These are phyloP conservation scores for Amblyopsis hoosieri DNA, from an alignment of 2,797 vertebrate genomes.

Conservation along the genomic window DNA sequence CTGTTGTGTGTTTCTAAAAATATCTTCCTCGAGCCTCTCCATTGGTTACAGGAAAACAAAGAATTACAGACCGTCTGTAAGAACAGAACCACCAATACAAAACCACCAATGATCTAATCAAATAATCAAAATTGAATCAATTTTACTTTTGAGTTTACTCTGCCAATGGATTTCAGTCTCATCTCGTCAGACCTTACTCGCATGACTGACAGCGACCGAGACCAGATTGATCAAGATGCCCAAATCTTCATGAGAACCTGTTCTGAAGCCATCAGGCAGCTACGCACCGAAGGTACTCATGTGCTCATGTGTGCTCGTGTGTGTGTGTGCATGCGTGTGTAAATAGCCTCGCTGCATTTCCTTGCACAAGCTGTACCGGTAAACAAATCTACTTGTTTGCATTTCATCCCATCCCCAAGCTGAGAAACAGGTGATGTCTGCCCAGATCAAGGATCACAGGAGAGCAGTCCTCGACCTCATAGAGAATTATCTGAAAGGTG, in stretches of 20 bases:
- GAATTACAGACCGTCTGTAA: too few species aligned
- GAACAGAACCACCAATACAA: too few species aligned
- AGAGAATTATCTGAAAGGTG: conserved; percentile 92
- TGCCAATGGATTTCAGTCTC: conserved; percentile 76
- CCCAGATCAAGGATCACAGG: conserved; percentile 90
- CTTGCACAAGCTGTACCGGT: neutral
- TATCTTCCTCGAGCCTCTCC: conserved; percentile 5
- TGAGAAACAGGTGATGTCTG: conserved; percentile 81
- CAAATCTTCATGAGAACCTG: conserved; percentile 96
- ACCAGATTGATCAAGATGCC: conserved; percentile 98
- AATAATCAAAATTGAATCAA: too few species aligned
- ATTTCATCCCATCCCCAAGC: conserved; percentile 69
- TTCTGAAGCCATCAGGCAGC: conserved; percentile 91
- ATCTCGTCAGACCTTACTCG: conserved; percentile 85
- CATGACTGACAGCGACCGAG: conserved; percentile 93
- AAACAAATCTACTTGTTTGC: conserved; percentile 8
- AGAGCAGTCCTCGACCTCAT: conserved; percentile 89
- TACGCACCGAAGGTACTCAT: conserved; percentile 86
- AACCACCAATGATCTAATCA: too few species aligned
- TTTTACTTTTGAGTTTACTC: neutral
- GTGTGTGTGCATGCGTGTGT: neutral
- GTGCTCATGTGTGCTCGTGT: neutral
- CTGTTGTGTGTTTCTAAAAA: neutral
- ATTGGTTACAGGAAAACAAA: neutral
- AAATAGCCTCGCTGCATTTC: neutral